A percentile compares a stretch with the other conserved stretches of the same genome.
These are phyloP conservation scores for Idaea biselata DNA, from an alignment of 2,888 invertebrate species.

Conservation along the genomic window DNA sequence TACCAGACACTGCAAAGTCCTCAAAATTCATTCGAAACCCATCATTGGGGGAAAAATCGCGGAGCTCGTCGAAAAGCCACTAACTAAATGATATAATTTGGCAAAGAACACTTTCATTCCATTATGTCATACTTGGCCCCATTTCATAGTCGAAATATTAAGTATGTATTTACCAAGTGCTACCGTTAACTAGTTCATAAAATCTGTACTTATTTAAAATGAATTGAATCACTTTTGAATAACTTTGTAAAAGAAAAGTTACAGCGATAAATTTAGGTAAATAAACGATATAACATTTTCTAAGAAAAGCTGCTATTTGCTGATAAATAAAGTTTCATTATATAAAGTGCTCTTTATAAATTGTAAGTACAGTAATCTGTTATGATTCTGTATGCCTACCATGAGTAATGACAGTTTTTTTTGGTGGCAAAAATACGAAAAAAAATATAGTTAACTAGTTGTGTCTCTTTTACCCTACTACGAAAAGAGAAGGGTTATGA, in stretches of 20 bases:
- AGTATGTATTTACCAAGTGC: constrained; percentile 36
- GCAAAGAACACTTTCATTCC: constrained; percentile 20
- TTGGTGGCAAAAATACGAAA: too few species aligned
- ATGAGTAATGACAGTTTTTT: too few species aligned
- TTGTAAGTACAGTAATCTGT: neutral
- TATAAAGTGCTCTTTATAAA: neutral
- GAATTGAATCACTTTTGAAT: neutral
- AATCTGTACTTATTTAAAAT: neutral
- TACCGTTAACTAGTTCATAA: constrained; percentile 4
- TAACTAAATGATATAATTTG: constrained; percentile 22
- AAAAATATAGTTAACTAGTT: too few species aligned
- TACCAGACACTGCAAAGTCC: too few species aligned
- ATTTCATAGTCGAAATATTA: constrained; percentile 37
- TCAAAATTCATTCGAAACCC: too few species aligned
- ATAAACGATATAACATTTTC: constrained; percentile 2
- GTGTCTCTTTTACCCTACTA: too few species aligned
- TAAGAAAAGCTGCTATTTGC: neutral
- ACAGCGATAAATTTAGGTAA: constrained; percentile 11
- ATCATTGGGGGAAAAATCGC: too few species aligned
- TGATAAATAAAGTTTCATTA: neutral
- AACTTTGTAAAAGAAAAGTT: constrained; percentile 16
- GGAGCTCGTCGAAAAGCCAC: too few species aligned
- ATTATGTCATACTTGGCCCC: constrained; percentile 45
- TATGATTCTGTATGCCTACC: neutral
- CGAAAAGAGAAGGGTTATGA: too few species aligned